Conservation (phyloP, 2,797 vertebrate species). For the Champsocephalus gunnari region DNA sequence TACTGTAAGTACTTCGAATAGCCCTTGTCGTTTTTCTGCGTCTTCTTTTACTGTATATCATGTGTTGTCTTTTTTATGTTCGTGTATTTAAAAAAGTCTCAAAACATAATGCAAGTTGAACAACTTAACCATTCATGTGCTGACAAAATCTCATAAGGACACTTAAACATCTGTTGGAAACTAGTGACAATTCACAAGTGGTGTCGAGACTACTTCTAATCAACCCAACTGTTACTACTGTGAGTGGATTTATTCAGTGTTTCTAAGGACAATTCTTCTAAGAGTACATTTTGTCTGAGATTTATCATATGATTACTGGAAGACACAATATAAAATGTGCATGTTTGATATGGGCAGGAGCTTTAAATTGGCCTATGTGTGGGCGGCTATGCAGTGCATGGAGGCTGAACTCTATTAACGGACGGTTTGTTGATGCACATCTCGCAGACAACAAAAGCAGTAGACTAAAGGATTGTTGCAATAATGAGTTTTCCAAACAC, state of each 20-base stretch:
- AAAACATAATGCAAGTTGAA: not conserved
- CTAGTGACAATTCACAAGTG: slow-evolving; percentile 15
- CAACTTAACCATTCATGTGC: not conserved
- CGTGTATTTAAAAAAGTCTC: not conserved
- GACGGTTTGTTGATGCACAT: not conserved
- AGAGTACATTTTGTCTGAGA: not conserved
- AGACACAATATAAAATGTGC: not conserved
- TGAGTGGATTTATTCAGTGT: slow-evolving; percentile 4
- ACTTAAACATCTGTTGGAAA: slow-evolving; percentile 25
- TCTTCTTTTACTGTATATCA: no score
- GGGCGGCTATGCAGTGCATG: not conserved
- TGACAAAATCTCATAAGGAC: not conserved
- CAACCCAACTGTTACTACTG: not conserved
- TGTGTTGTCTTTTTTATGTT: no score
- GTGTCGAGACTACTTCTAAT: slow-evolving; percentile 8
- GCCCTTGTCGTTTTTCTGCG: no score
- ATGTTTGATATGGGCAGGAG: not conserved
- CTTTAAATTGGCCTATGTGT: not conserved
- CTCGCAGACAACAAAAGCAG: slow-evolving; percentile 25
- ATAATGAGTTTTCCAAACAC: slow-evolving; percentile 60
- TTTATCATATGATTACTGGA: not conserved
- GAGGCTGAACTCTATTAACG: not conserved
- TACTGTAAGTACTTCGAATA: no score
- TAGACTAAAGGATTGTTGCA: slow-evolving; percentile 14
- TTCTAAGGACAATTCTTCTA: not conserved